Percentiles rank a stretch among this genome's conserved stretches.
phyloP scores from a whole-genome alignment of 2,113 vertebrate genomes.

The Coregonus clupeaformis region DNA sequence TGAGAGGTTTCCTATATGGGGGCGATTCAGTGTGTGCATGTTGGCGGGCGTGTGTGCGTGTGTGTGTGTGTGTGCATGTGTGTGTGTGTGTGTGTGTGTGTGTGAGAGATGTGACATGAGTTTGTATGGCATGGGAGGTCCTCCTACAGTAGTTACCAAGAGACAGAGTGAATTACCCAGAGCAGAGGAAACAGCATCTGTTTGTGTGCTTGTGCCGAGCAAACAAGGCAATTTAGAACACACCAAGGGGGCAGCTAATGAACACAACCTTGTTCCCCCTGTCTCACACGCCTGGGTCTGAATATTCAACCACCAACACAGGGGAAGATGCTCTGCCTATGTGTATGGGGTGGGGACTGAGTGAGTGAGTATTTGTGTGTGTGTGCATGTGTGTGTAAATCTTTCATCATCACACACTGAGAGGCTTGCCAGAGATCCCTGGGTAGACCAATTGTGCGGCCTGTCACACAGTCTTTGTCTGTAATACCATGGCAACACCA shows the following conservation, averaged over 20 bases:
- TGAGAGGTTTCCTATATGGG: conserved; percentile 31
- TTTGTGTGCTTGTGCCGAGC: conserved; percentile 95
- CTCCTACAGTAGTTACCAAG: conserved; percentile 88
- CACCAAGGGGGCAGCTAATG: conserved; percentile 96
- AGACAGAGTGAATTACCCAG: conserved; percentile 92
- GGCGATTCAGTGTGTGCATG: conserved; percentile 29
- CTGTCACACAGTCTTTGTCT: conserved; percentile 60
- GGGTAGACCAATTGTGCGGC: conserved; percentile 62
- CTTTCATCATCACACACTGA: conserved; percentile 59
- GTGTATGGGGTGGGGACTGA: conserved; percentile 5
- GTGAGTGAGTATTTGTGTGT: not conserved
- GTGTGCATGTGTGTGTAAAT: too few species aligned
- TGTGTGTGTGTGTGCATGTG: too few species aligned
- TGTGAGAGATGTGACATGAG: too few species aligned
- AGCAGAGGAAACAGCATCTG: conserved; percentile 94
- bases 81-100: conserved; percentile 25
- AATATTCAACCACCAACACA: conserved; percentile 50
- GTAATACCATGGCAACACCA: conserved; percentile 24
- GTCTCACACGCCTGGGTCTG: conserved; percentile 76
- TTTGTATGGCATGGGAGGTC: conserved; percentile 75
- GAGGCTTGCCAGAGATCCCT: conserved; percentile 60
- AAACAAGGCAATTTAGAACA: conserved; percentile 99
- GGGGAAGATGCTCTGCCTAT: conserved; percentile 25
- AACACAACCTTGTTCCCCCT: conserved; percentile 86
- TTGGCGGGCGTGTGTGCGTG: not conserved